Evolutionary conservation across 1,140 invertebrate genomes (phyloP), one percentile per base, ranked within the genome.

Genomic region (Platyura marginata): DNA sequence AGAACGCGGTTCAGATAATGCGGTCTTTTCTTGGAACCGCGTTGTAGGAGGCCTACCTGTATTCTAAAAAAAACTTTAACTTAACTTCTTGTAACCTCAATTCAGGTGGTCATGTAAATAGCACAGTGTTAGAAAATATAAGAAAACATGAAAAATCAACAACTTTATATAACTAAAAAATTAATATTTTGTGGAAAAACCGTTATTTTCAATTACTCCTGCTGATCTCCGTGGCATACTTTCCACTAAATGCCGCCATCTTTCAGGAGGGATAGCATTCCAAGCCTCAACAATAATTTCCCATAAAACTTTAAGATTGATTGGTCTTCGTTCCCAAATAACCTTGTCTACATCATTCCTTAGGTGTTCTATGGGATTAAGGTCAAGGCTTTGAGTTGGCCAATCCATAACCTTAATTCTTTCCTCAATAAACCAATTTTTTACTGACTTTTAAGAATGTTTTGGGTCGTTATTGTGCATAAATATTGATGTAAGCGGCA

Each of bases 301-400:
- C 29, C 37, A 49, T 11, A 47, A 35, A 21, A 43, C 23, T 11
- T 42, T 20, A 21, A 42, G 44, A 47, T 48, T 48, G 33, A 19
- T 41, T 23, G 36, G 41, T 36, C 48, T 46, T 11, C 22, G 11
- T n/a, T 43, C 29, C 25, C 32, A 33, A 40, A 49, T 10, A 11
- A 15, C 23, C 33, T 40, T 45, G 13, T 49, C 29, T 10, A 49
- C 21, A 40, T 49, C 44, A 34, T 36, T 38, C 52, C 53, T 56
- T 9, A 59, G 40, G 43, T 55, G 51, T 43, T 59, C 55, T 20
- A 59, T 52, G 4, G 52, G 52, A 47, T 59, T 59, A 13, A 57
- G 39, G 42, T 60, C 56, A 2, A 55, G 52, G 6, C 47, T 51
- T 39, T 56, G 53, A 9, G 51, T 44, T 19, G 55, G 48, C 57